These are phyloP conservation scores for Ambastaia sidthimunki DNA, from an alignment of 2,797 vertebrate genomes.

Conservation along the genomic window DNA sequence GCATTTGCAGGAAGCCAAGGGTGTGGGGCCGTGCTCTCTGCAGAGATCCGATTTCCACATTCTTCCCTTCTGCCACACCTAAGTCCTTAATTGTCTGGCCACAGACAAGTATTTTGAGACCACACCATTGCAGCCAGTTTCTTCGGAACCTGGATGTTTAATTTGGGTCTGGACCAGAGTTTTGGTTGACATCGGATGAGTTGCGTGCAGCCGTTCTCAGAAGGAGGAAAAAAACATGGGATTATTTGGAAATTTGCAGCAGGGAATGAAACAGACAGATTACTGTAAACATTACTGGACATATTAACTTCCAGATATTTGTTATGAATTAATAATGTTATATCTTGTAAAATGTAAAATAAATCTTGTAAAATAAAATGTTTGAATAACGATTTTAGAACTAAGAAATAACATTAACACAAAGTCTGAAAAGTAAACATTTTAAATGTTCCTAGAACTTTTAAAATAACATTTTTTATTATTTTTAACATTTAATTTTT, in stretches of 20 bases:
- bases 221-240: conserved; percentile 66
- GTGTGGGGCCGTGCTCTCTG: conserved; percentile 73
- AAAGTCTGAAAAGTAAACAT: no score
- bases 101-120: conserved; percentile 81
- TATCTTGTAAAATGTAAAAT: no score
- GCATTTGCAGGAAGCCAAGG: conserved; percentile 69
- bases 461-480: no score
- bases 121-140: conserved; percentile 77
- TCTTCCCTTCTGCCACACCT: conserved; percentile 83
- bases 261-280: neutral
- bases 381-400: no score
- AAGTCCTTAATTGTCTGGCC: conserved; percentile 84
- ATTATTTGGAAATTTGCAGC: conserved; percentile 35
- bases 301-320: neutral
- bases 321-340: no score
- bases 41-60: conserved; percentile 81
- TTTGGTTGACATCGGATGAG: conserved; percentile 65
- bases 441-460: no score
- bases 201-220: conserved; percentile 58
- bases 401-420: no score
- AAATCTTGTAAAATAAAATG: no score
- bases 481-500: no score
- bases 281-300: neutral
- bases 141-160: conserved; percentile 79
- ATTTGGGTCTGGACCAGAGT: conserved; percentile 75